Evolutionary conservation across 2,113 vertebrate genomes (phyloP).

Genomic region (Rhinolophus sinicus): DNA sequence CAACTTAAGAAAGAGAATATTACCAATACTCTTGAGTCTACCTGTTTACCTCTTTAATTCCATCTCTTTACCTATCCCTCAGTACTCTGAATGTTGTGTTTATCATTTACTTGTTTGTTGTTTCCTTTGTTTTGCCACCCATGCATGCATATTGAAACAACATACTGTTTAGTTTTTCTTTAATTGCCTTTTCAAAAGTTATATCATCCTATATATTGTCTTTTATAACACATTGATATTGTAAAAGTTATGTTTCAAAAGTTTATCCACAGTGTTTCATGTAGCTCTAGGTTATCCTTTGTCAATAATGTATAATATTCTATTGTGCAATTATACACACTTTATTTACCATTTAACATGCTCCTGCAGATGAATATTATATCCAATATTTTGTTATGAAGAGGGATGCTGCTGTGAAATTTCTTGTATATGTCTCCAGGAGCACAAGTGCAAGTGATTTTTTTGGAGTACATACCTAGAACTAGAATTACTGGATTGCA

Average conservation of each 20-base stretch:
- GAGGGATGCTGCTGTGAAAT: not conserved
- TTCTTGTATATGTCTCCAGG: not conserved
- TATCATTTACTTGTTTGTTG: not conserved
- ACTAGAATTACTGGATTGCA: not conserved
- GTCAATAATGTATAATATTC: not conserved
- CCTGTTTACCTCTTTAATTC: not conserved
- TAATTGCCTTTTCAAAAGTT: not conserved
- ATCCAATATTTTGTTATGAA: not conserved
- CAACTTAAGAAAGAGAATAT: not conserved
- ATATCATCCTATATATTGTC: not conserved
- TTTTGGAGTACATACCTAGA: not conserved
- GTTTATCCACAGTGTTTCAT: not conserved
- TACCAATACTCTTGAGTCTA: not conserved
- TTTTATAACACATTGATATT: not conserved
- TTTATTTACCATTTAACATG: not conserved
- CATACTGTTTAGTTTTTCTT: not conserved
- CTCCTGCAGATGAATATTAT: not conserved
- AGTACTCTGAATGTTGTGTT: not conserved
- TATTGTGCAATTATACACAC: not conserved
- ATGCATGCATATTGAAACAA: not conserved
- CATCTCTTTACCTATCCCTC: not conserved
- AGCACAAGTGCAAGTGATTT: too few species aligned
- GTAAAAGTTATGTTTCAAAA: not conserved
- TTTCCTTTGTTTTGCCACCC: not conserved
- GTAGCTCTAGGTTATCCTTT: not conserved